phyloP scores from a whole-genome alignment of 2,888 invertebrate species.

The Incurvaria masculella region DNA sequence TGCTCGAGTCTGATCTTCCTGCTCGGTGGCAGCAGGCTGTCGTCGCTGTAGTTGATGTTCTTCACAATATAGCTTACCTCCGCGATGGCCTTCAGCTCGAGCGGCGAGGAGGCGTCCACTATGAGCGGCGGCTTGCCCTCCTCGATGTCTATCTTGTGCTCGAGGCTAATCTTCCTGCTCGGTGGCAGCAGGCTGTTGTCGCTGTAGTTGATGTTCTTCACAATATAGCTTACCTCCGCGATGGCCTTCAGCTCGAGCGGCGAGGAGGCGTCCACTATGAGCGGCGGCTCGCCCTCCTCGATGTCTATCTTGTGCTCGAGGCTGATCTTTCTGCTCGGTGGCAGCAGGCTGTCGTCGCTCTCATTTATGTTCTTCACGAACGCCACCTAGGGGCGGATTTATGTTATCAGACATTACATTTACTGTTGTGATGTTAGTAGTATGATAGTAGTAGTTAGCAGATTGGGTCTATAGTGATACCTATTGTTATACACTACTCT shows the following conservation, averaged over 20 bases:
- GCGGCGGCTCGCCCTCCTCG: conserved; percentile 49
- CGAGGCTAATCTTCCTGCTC: conserved; percentile 40
- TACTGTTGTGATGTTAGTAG: no score
- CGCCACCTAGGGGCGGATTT: no score
- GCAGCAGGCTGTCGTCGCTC: conserved; percentile 17
- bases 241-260: conserved; percentile 47
- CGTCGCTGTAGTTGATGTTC: background rate
- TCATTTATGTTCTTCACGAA: background rate
- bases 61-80: conserved; percentile 30
- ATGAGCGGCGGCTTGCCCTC: conserved; percentile 51
- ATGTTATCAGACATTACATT: no score
- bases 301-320: conserved; percentile 52
- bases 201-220: no score
- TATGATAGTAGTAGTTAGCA: no score
- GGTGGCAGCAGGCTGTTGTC: no score
- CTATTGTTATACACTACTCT: no score
- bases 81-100: conserved; percentile 45
- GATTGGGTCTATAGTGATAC: no score
- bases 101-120: conserved; percentile 44
- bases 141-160: conserved; percentile 51
- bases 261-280: conserved; percentile 46
- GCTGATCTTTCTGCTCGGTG: conserved; percentile 35
- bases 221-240: conserved; percentile 47
- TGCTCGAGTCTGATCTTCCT: conserved; percentile 47
- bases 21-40: conserved; percentile 22